Evolutionary conservation across 2,888 invertebrate genomes (phyloP).

Genomic region (Lasioglossum calceatum): DNA sequence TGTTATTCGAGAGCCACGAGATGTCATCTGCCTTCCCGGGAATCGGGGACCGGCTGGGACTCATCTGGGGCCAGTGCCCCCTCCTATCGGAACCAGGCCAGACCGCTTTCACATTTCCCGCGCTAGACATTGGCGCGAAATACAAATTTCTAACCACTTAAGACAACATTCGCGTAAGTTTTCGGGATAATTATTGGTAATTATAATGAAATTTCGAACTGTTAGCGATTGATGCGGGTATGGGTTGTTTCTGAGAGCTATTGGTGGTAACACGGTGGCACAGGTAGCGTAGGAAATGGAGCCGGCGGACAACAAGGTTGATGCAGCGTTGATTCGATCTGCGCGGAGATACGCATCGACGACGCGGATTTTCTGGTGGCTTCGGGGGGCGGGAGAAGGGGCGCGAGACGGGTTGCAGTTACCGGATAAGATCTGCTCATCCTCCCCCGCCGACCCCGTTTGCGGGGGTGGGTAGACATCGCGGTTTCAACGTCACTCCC

Average conservation of each 20-base stretch:
- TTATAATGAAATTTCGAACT: background rate
- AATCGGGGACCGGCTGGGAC: slow-evolving; percentile 25
- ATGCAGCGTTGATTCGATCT: slow-evolving; percentile 57
- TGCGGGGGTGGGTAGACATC: slow-evolving; percentile 62
- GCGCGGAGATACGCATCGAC: slow-evolving; percentile 48
- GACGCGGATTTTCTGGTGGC: slow-evolving; percentile 65
- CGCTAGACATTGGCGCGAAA: background rate
- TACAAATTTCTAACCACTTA: background rate
- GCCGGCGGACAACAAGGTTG: slow-evolving; percentile 48
- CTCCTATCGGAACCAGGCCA: background rate
- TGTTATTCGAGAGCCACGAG: slow-evolving; percentile 77
- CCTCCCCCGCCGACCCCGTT: slow-evolving; percentile 56
- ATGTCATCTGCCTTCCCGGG: slow-evolving; percentile 75
- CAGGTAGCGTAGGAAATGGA: slow-evolving; percentile 55
- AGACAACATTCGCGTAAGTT: background rate
- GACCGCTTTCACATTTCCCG: background rate
- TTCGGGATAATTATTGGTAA: background rate
- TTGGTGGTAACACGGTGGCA: slow-evolving; percentile 3
- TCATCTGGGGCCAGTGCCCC: background rate
- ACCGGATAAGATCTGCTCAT: slow-evolving; percentile 79
- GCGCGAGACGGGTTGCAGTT: slow-evolving; percentile 65
- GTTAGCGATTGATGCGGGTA: background rate
- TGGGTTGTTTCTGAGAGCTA: background rate
- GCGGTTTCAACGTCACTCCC: slow-evolving; percentile 78
- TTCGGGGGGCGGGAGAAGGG: slow-evolving; percentile 34